Base-by-base conservation (phyloP, 2,113 vertebrate genomes). In the Anarhynchus alexandrinus region DNA sequence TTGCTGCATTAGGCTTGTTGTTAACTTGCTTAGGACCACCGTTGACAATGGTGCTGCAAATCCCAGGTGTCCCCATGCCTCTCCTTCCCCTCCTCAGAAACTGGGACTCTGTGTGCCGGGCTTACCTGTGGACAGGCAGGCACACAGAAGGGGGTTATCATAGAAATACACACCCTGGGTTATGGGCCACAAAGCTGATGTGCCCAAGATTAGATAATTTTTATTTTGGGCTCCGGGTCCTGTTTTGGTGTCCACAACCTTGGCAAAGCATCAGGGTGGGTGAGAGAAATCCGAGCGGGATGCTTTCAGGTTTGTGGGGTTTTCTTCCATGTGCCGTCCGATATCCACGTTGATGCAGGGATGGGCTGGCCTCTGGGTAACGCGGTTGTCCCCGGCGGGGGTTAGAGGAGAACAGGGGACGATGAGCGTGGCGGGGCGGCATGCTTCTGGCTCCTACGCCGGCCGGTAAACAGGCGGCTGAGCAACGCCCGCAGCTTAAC, bases 341-440 rank as follows among this genome's bases (percentile, higher is more conserved):
- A 5, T 2, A 2, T 42, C 47, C 14, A 12, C 4, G 4, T 9
- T 85, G 55, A 23, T 79, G 55, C 23, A 29, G 58, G 51, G 42
- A 20, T 62, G 51, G 17, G 42, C 70, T 66, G 51, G 34, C 36
- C 18, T 59, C 27, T 2, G 4, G 18, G 11, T 69, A 67, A 34
- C 0, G 0, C 11, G 7, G 36, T 14, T 54, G n/a, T 54, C 47
- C 42, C 61, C 65, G 16, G 59, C 2, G 5, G 42, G 34, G 43
- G 20, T 84, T 65, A n/a, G 54, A 38, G 55, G 64, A 77, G 55
- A 36, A 42, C 0, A 4, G 12, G 27, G 12, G 21, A 36, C 1
- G 4, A 12, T 0, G 7, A 54, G 14, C 6, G 1, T 49, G 58
- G 12, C 2, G 0, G 26, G 9, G 16, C 5, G 0, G 0, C 1